Base-by-base conservation (phyloP, 2,888 invertebrate species). In the Idaea straminata region DNA sequence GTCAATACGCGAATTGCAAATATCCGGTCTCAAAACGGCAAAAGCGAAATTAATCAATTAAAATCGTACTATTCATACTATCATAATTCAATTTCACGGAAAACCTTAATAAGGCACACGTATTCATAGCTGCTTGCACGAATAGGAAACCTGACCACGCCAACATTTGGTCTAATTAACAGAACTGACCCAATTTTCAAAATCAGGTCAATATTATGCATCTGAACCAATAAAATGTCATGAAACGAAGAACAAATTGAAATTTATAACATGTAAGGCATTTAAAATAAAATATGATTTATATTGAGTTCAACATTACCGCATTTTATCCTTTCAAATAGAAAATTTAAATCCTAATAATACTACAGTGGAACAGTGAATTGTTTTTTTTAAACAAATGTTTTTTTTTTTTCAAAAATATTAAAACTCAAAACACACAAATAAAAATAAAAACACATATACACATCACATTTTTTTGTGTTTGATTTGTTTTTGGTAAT, bases 1-100 rank as follows among this genome's bases (percentile, higher is more conserved):
- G 77, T 75, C 76, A 74, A 72, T 73, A 74, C 78, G 78, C 75
- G 77, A 80, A 80, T 78, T 79, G 77, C 78, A 80, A 82, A 83
- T 81, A 82, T 82, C 81, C 80, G 79, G 78, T 64, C 66, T 66
- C 66, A 72, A 74, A 72, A 74, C 73, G 73, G 65, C 68, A 71
- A 72, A 71, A 71, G 76, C 68, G 75, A 81, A 77, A 79, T 47
- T 47, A 69, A 68, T 66, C 69, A 65, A 47, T 59, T 64, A 66
- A 61, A 59, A 66, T 65, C 69, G 65, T n/a, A 62, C 61, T 60
- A 64, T 67, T 65, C 60, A 66, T 64, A 63, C 64, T 68, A 71
- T 79, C 77, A 67, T 66, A 76, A 13, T 47, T 13, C 10, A 47
- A 47, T 4, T 47, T 71, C 72, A 69, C 64, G 68, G 59, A 65